Evolutionary conservation across 2,888 invertebrate genomes (phyloP), one percentile per base, ranked within the genome.

Genomic region (Oligia strigilis): DNA sequence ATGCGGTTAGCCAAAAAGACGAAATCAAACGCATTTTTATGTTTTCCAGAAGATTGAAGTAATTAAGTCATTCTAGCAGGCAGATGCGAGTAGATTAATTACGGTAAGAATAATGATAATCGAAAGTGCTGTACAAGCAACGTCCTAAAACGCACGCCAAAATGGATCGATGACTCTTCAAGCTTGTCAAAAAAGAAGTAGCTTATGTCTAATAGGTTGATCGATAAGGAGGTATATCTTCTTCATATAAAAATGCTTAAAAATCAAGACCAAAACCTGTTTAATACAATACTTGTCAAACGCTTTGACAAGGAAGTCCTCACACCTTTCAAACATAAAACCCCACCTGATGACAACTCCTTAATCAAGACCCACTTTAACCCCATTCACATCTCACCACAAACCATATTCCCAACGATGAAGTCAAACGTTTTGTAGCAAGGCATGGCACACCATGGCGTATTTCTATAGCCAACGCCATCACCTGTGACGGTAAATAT

Each of bases 401-500:
- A 52, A 19, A 19, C 23, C n/a, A n/a, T 36, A 49, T 62, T 49
- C 29, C 43, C 29, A 69, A 73, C 3, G 1, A 62, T 40, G 71
- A 74, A 46, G 17, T 84, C 66, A 65, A 81, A 64, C 78, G 78
- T 70, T n/a, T 14, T 29, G 58, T 23, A 23, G 43, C 67, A 60
- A 49, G 13, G 5, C 73, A 78, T 66, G 81, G 73, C 80, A 46
- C 58, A 55, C 65, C 69, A 84, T 77, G 49, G 73, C 23, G 58
- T 76, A 72, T 87, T 73, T 83, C 8, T 76, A 64, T 43, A 60
- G 67, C 29, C 3, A 40, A 72, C 77, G 36, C 77, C 84, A 84
- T 80, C 89, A 89, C 87, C 86, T 89, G 86, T 8, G 49, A 49
- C 40, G 46, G 6, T 87, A 87, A 79, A 77, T 81, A 84, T 87